phyloP scores from a whole-genome alignment of 1,140 invertebrate species.

The Microplitis demolitor region DNA sequence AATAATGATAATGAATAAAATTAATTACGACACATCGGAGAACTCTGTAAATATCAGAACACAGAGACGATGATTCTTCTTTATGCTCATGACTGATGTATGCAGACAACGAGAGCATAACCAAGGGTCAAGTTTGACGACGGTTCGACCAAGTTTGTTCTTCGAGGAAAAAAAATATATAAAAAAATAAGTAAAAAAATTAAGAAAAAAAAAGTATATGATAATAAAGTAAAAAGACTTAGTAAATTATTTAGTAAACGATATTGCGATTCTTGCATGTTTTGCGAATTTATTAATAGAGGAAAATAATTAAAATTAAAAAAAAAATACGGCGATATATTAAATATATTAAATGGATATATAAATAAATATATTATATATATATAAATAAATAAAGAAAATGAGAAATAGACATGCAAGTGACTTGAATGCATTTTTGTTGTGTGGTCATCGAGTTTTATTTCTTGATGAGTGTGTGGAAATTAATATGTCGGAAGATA shows the following conservation, averaged over 20 bases:
- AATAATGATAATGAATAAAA: neutral
- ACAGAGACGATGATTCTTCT: neutral
- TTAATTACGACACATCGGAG: neutral
- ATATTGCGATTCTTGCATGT: slow-evolving; percentile 37
- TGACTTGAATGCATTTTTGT: neutral
- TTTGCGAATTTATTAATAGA: slow-evolving; percentile 30
- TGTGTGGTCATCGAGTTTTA: neutral
- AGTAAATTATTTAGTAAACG: slow-evolving; percentile 59
- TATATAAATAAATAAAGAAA: neutral
- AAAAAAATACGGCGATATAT: neutral
- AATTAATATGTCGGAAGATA: neutral
- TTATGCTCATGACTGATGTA: neutral
- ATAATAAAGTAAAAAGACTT: slow-evolving; percentile 49
- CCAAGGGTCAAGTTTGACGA: neutral
- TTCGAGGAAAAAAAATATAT: neutral
- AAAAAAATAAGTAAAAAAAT: slow-evolving; percentile 22
- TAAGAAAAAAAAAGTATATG: slow-evolving; percentile 39
- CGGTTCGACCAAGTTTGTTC: neutral
- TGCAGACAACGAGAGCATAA: neutral
- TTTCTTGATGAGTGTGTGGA: neutral
- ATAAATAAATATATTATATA: slow-evolving; percentile 11
- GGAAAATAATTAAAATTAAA: neutral
- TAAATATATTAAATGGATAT: neutral
- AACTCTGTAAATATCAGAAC: neutral
- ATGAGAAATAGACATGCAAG: slow-evolving; percentile 8